Percentiles rank a stretch among this genome's conserved stretches.
These are phyloP conservation scores for Tangachromis dhanisi DNA, from an alignment of 2,113 vertebrate species.

Conservation along the genomic window DNA sequence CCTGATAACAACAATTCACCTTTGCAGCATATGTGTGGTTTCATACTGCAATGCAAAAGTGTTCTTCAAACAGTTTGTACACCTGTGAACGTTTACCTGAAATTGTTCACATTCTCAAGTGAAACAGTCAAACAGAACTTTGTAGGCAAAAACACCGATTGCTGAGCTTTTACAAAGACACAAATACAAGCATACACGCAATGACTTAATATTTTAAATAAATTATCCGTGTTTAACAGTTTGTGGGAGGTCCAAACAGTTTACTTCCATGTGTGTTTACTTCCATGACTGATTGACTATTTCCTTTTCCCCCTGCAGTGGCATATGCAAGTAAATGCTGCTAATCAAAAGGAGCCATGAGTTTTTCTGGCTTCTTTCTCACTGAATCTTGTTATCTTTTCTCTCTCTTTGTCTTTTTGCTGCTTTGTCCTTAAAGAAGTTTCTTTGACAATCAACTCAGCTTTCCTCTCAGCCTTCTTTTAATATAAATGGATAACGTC, in stretches of 20 bases:
- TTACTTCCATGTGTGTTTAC: background rate
- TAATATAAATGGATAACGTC: background rate
- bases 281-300: background rate
- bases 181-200: background rate
- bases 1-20: background rate
- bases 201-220: background rate
- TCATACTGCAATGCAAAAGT: background rate
- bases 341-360: background rate
- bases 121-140: background rate
- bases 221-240: background rate
- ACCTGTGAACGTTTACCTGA: background rate
- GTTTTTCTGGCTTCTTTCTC: background rate
- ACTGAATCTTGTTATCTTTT: background rate
- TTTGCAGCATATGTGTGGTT: background rate
- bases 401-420: background rate
- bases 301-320: background rate
- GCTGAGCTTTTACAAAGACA: background rate
- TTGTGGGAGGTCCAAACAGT: background rate
- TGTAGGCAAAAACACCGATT: background rate
- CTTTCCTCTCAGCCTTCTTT: background rate
- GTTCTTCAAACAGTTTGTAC: background rate
- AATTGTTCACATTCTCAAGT: background rate
- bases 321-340: background rate
- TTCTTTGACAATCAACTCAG: background rate
- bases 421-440: background rate